Base-by-base conservation (phyloP, 2,888 invertebrate genomes). In the Lepidocyrtinus sp. region DNA sequence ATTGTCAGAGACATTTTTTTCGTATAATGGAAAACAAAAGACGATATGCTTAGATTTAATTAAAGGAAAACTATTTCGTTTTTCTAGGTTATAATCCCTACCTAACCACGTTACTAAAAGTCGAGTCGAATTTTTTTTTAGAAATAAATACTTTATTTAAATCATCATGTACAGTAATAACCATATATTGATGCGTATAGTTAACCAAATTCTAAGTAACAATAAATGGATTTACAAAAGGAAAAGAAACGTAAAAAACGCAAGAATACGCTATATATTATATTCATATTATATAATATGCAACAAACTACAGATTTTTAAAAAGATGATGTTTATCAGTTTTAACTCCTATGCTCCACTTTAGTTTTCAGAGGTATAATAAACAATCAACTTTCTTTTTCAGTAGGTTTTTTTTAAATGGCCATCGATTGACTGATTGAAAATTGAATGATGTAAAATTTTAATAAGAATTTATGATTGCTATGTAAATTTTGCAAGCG, bases 401-500 rank as follows among this genome's bases (percentile, higher is more conserved):
- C 50, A 50, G 50, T 17, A 50, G 17, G 50, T 50, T 76, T 69
- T n/a, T n/a, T n/a, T 69, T 70, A 71, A 77, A 77, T 77, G 77
- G 77, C 77, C 77, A 77, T 77, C 64, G 71, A 77, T 77, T 77
- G 77, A 77, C 77, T 77, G 77, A 77, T 77, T 77, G n/a, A n/a
- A n/a, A n/a, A n/a, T n/a, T n/a, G 77, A 77, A 70, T 77, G 71
- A 77, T 70, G 65, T 71, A 27, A 21, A 17, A 73, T 45, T 25
- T 19, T 68, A n/a, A 72, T 61, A 36, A 2, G 15, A 12, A 50
- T 50, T 50, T 50, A 50, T 50, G 5, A 50, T 50, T 50, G 17
- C 50, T 7, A 50, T n/a, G 50, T 36, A 36, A 36, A 36, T 36
- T 36, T 7, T 1, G 50, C 50, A 50, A 17, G 50, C 50, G 50